phyloP scores from a whole-genome alignment of 2,888 invertebrate species.

The Leucophora obtusa region DNA sequence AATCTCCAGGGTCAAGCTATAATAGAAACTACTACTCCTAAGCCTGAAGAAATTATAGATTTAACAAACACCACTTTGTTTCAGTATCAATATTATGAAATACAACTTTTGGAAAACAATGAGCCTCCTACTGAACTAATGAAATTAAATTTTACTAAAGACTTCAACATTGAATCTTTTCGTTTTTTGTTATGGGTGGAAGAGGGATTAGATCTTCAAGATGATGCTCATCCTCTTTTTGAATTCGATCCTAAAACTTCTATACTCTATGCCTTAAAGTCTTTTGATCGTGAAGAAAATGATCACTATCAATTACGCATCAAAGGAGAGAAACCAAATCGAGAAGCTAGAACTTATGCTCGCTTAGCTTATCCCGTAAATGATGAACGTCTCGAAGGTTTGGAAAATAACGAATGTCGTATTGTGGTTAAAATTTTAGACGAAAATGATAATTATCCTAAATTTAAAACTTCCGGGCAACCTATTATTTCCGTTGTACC shows the following conservation, averaged over 20 bases:
- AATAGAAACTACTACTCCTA: conserved; percentile 67
- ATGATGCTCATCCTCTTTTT: conserved; percentile 80
- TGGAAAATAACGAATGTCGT: conserved; percentile 88
- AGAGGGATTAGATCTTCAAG: conserved; percentile 77
- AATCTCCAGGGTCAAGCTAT: conserved; percentile 80
- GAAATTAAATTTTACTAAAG: conserved; percentile 86
- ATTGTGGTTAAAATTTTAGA: conserved; percentile 88
- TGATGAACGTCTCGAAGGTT: conserved; percentile 85
- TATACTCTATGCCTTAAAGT: conserved; percentile 85
- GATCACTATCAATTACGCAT: conserved; percentile 82
- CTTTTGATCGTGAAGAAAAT: conserved; percentile 86
- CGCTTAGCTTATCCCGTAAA: conserved; percentile 88
- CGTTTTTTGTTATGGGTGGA: conserved; percentile 83
- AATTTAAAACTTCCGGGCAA: conserved; percentile 85
- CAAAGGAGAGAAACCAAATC: conserved; percentile 79
- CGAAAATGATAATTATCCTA: conserved; percentile 90
- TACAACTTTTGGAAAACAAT: conserved; percentile 90
- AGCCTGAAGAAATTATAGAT: conserved; percentile 78
- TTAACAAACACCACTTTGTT: conserved; percentile 78
- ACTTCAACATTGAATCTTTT: conserved; percentile 83
- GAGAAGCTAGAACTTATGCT: conserved; percentile 84
- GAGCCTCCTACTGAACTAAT: conserved; percentile 86
- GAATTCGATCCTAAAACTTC: conserved; percentile 88
- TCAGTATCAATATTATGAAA: conserved; percentile 87
- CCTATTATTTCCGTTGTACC: conserved; percentile 91